Conservation (phyloP, 2,888 invertebrate genomes). For the Stenodera caucasica region DNA sequence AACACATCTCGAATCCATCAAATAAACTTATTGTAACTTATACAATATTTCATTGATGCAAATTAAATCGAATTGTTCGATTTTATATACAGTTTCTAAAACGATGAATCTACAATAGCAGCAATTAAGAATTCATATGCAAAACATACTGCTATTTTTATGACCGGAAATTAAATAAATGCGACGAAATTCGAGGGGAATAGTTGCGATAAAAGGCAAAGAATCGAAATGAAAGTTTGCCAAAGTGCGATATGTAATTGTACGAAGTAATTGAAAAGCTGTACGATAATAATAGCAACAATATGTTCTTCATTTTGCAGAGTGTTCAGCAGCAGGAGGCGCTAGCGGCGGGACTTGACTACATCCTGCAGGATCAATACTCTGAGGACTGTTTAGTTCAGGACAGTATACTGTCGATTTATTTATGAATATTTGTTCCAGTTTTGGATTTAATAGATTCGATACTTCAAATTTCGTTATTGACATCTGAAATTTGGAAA, state of each 20-base stretch:
- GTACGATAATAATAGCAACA: slow-evolving; percentile 26
- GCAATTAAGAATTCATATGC: no score
- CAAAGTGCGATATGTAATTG: slow-evolving; percentile 18
- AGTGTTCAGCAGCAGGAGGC: slow-evolving; percentile 33
- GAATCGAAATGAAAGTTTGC: background rate
- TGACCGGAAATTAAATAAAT: no score
- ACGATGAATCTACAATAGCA: no score
- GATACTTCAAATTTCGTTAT: slow-evolving; percentile 9
- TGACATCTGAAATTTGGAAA: no score
- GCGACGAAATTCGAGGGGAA: no score
- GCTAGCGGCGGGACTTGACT: slow-evolving; percentile 25
- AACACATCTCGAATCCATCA: no score
- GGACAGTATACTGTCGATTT: slow-evolving; percentile 38
- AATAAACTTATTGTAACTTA: no score
- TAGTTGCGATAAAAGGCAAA: no score
- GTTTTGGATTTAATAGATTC: no score
- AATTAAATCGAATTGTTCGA: slow-evolving; percentile 23
- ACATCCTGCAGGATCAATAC: slow-evolving; percentile 43
- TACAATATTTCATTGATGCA: slow-evolving; percentile 16
- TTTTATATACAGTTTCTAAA: no score
- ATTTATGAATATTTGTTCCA: no score
- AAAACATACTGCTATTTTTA: no score
- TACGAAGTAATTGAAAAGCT: slow-evolving; percentile 32
- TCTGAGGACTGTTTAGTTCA: slow-evolving; percentile 41
- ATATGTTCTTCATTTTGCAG: slow-evolving; percentile 37